Conservation (phyloP, 2,797 vertebrate genomes). For the Spheniscus humboldti region DNA sequence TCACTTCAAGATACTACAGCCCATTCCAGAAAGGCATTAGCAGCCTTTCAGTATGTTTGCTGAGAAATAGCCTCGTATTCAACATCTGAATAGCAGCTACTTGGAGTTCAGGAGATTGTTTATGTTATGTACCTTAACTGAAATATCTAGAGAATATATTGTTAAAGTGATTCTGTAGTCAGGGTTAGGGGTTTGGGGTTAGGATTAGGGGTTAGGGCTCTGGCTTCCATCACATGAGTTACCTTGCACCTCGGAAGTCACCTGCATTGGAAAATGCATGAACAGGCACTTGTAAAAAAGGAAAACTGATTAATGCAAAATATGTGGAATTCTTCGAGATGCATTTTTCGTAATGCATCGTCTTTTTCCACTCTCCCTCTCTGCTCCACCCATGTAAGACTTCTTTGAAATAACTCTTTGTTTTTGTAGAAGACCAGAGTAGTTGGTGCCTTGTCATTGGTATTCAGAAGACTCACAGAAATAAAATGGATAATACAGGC, state of each 20-base stretch:
- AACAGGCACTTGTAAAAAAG: not conserved
- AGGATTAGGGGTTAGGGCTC: not conserved
- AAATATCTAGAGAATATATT: not conserved
- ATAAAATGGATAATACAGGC: not conserved
- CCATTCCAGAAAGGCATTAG: not conserved
- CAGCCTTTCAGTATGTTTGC: not conserved
- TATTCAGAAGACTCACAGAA: not conserved
- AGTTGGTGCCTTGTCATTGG: not conserved
- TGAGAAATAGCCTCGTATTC: not conserved
- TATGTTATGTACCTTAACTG: not conserved
- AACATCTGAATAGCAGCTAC: not conserved
- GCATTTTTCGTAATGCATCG: not conserved
- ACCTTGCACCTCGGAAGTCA: not conserved
- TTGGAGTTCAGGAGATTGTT: not conserved
- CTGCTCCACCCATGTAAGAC: not conserved
- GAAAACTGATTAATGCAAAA: not conserved
- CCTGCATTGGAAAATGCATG: not conserved
- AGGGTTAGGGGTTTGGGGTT: not conserved
- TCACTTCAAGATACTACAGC: not conserved
- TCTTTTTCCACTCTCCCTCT: not conserved
- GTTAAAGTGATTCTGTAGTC: not conserved
- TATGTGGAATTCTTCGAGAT: not conserved
- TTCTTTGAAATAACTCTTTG: not conserved
- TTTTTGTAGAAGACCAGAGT: not conserved
- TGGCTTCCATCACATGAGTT: not conserved